phyloP scores from a whole-genome alignment of 2,797 vertebrate genomes.

The Neostethus bicornis region DNA sequence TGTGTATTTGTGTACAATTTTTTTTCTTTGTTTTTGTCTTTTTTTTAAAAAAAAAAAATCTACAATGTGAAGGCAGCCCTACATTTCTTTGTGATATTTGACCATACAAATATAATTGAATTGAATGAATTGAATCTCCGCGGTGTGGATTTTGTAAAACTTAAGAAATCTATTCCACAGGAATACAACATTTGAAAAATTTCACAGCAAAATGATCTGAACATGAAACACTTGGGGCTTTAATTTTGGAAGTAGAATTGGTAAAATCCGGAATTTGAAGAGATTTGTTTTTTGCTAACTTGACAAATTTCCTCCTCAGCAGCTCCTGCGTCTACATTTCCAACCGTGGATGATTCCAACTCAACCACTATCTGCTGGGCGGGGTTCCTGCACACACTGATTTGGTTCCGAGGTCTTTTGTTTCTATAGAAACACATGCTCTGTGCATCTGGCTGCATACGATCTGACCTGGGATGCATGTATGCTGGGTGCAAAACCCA shows the following conservation, averaged over 20 bases:
- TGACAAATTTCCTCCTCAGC: constrained; percentile 32
- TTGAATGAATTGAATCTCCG: no score
- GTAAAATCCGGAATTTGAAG: constrained; percentile 19
- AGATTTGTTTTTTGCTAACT: not conserved
- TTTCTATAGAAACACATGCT: constrained; percentile 24
- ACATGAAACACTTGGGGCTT: constrained; percentile 11
- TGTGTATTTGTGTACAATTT: no score
- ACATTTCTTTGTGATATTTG: no score
- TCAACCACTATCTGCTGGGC: constrained; percentile 66
- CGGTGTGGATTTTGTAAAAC: no score
- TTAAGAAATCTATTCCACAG: no score
- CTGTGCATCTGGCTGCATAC: constrained; percentile 15
- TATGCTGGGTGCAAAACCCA: no score
- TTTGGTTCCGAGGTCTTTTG: constrained; percentile 50
- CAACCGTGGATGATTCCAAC: constrained; percentile 66
- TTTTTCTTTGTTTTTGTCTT: no score
- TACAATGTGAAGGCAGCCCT: no score
- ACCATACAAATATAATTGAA: no score
- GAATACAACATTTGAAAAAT: no score
- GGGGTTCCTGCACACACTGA: constrained; percentile 66
- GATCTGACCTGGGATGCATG: no score
- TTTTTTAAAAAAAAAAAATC: no score
- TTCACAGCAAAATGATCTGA: not conserved
- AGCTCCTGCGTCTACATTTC: constrained; percentile 72
- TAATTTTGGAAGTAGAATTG: constrained; percentile 28